Evolutionary conservation across 2,888 invertebrate species (phyloP).

Genomic region (Drosophila ezoana): DNA sequence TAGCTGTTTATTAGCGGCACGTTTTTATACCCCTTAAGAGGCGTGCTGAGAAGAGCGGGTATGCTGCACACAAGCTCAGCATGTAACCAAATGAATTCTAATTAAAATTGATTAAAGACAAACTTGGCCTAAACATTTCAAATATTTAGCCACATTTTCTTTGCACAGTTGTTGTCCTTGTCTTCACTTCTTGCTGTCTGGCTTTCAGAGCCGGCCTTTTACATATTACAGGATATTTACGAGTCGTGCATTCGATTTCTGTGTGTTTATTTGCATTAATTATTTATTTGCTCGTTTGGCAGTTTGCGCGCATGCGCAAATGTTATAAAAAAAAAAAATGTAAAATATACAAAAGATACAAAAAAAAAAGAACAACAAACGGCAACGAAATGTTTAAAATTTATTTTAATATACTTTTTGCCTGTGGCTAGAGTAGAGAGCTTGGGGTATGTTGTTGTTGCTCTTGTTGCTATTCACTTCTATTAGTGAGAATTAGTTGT

Average conservation of each 20-base stretch:
- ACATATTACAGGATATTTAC: conserved; percentile 27
- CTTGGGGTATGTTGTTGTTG: conserved; percentile 18
- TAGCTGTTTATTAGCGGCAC: conserved; percentile 54
- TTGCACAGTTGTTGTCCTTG: too few relatives aligned
- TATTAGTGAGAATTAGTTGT: conserved; percentile 67
- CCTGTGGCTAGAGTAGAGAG: conserved; percentile 44
- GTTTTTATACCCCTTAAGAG: conserved; percentile 45
- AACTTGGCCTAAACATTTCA: too few relatives aligned
- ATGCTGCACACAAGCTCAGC: background rate
- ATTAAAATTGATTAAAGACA: too few relatives aligned
- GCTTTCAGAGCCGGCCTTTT: too few relatives aligned
- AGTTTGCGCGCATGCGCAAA: conserved; percentile 81
- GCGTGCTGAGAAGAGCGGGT: background rate
- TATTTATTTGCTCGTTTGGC: conserved; percentile 79
- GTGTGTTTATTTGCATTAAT: conserved; percentile 76
- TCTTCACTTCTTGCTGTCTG: too few relatives aligned
- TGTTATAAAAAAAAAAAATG: conserved; percentile 64
- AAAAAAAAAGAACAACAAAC: conserved; percentile 27
- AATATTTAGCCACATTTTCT: too few relatives aligned
- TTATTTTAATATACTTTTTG: conserved; percentile 65
- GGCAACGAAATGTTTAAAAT: conserved; percentile 69
- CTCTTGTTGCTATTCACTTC: conserved; percentile 52
- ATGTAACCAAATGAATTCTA: background rate
- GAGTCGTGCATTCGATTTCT: conserved; percentile 30
- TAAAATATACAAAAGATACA: conserved; percentile 41